Conservation (phyloP, 2,888 invertebrate genomes). For the Diarsia brunnea region DNA sequence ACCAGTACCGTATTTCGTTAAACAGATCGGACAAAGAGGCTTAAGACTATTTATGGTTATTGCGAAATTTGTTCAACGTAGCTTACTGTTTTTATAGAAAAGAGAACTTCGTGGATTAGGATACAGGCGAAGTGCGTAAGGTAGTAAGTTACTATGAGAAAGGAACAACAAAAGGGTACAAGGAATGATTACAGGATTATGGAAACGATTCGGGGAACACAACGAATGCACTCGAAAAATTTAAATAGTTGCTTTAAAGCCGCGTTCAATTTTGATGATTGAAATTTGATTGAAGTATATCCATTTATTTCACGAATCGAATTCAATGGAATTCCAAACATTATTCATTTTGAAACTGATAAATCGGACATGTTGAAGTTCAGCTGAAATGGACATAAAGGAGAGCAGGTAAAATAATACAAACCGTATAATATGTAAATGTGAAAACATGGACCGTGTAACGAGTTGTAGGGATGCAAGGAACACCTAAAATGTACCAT, state of each 20-base stretch:
- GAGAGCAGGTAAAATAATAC: slow-evolving; percentile 17
- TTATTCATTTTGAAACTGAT: not conserved
- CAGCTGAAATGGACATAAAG: slow-evolving; percentile 20
- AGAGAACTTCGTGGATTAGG: slow-evolving; percentile 16
- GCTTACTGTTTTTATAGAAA: slow-evolving; percentile 27
- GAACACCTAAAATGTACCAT: slow-evolving; percentile 17
- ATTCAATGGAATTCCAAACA: not conserved
- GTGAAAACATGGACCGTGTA: slow-evolving; percentile 37
- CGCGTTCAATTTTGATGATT: not conserved
- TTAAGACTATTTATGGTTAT: slow-evolving; percentile 45
- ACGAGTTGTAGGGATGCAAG: slow-evolving; percentile 12
- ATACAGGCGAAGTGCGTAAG: slow-evolving; percentile 11
- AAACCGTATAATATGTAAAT: slow-evolving; percentile 20
- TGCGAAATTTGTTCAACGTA: slow-evolving; percentile 39
- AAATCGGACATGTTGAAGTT: not conserved
- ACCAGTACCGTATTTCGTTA: slow-evolving; percentile 36
- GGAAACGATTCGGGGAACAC: not conserved
- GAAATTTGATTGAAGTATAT: not conserved
- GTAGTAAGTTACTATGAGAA: slow-evolving; percentile 3
- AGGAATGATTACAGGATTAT: not conserved
- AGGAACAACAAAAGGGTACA: not conserved
- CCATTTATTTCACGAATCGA: not conserved
- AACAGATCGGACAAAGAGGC: slow-evolving; percentile 45
- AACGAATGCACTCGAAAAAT: not conserved
- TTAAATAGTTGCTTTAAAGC: not conserved